A percentile compares a stretch with the other conserved stretches of the same genome.
phyloP scores from a whole-genome alignment of 2,797 vertebrate genomes.

The Pipistrellus pipistrellus region DNA sequence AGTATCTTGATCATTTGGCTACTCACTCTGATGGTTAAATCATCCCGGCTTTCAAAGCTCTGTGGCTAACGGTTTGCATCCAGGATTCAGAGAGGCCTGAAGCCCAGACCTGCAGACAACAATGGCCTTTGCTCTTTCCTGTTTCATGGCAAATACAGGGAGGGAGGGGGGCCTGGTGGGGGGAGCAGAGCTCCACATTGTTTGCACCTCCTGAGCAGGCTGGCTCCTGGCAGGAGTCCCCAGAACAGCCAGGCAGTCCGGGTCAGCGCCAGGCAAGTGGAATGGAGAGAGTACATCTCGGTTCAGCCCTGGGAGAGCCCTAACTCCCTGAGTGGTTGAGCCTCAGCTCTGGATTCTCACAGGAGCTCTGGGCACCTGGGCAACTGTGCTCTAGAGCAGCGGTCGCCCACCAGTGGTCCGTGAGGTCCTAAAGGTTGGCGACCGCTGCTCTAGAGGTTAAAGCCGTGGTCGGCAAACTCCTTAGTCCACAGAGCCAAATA shows the following conservation, averaged over 20 bases:
- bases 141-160: not conserved
- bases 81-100: not conserved
- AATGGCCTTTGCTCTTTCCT: not conserved
- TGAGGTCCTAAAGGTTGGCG: too few relatives aligned
- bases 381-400: not conserved
- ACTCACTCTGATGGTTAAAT: not conserved
- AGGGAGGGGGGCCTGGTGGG: too few relatives aligned
- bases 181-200: not conserved
- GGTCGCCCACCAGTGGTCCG: too few relatives aligned
- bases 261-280: not conserved
- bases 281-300: not conserved
- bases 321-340: too few relatives aligned
- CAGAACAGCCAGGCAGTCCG: not conserved
- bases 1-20: not conserved
- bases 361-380: not conserved
- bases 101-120: not conserved
- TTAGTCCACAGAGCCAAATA: too few relatives aligned
- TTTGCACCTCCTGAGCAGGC: not conserved
- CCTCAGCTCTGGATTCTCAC: not conserved
- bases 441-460: not conserved
- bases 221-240: not conserved
- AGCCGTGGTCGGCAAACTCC: not conserved
- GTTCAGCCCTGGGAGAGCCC: not conserved
- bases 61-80: not conserved
- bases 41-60: not conserved